Conservation (phyloP, 1,140 invertebrate species). For the Drosophila bifasciata region DNA sequence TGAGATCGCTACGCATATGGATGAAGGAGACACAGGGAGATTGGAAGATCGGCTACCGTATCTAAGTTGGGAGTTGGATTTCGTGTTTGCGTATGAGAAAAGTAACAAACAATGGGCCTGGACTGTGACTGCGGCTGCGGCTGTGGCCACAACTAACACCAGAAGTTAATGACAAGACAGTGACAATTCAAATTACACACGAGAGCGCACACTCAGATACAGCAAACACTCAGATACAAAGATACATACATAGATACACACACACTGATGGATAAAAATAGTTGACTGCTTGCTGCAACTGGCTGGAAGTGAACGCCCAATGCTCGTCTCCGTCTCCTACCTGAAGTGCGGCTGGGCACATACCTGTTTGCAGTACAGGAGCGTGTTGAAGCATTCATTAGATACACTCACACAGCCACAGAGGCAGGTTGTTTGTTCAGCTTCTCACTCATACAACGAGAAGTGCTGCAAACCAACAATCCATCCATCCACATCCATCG, state of each 20-base stretch:
- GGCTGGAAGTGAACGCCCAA: slow-evolving; percentile 74
- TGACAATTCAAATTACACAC: slow-evolving; percentile 80
- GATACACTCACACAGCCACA: slow-evolving; percentile 36
- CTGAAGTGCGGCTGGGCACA: slow-evolving; percentile 33
- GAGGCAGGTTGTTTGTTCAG: slow-evolving; percentile 45
- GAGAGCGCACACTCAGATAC: slow-evolving; percentile 26
- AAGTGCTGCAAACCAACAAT: slow-evolving; percentile 1
- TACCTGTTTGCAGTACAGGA: slow-evolving; percentile 71
- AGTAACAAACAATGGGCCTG: slow-evolving; percentile 69
- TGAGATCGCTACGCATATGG: slow-evolving; percentile 14
- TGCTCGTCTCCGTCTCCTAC: slow-evolving; percentile 51
- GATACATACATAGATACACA: slow-evolving; percentile 14
- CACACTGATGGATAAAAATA: slow-evolving; percentile 5
- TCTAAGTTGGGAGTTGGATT: slow-evolving; percentile 54
- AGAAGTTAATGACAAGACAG: slow-evolving; percentile 83
- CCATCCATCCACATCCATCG: slow-evolving; percentile 19
- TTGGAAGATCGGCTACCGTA: slow-evolving; percentile 46
- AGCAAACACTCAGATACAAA: slow-evolving; percentile 3
- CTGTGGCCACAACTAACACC: slow-evolving; percentile 61
- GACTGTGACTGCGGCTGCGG: no score
- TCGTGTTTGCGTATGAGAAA: slow-evolving; percentile 70
- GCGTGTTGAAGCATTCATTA: slow-evolving; percentile 79
- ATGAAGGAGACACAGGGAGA: neutral
- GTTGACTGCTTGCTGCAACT: slow-evolving; percentile 36
- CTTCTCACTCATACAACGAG: slow-evolving; percentile 18